phyloP scores from a whole-genome alignment of 2,797 vertebrate genomes.

The Bovichtus diacanthus region DNA sequence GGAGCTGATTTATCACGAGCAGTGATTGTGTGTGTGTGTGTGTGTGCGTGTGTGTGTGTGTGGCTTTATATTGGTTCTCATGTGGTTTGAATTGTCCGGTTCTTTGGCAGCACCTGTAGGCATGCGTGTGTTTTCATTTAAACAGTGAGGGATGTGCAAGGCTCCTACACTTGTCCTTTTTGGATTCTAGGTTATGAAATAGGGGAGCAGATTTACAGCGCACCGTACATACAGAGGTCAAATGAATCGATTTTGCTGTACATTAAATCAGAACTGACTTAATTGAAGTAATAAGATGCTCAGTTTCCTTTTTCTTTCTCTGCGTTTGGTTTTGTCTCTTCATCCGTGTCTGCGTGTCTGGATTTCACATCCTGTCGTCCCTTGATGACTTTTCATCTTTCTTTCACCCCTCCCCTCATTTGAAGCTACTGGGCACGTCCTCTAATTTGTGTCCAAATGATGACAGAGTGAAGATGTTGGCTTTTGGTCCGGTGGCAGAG shows the following conservation, averaged over 20 bases:
- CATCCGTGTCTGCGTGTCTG: slow-evolving; percentile 14
- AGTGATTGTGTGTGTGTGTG: slow-evolving; percentile 4
- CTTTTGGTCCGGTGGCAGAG: slow-evolving; percentile 48
- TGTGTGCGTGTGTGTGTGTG: slow-evolving; percentile 8
- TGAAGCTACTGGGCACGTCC: slow-evolving; percentile 33
- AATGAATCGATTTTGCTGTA: background rate
- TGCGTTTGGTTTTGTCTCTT: background rate
- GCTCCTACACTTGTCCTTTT: slow-evolving; percentile 42
- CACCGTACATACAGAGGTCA: background rate
- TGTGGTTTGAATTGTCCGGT: slow-evolving; percentile 69
- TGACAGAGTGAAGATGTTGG: slow-evolving; percentile 62
- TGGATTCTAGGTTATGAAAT: slow-evolving; percentile 3
- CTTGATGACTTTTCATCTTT: slow-evolving; percentile 20
- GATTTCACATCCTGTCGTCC: slow-evolving; percentile 31
- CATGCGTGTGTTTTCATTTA: slow-evolving; percentile 61
- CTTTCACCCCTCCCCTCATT: slow-evolving; percentile 23
- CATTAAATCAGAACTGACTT: background rate
- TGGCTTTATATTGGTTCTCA: slow-evolving; percentile 49
- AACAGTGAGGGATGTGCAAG: slow-evolving; percentile 38
- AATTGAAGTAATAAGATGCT: background rate
- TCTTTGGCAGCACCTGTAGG: slow-evolving; percentile 59
- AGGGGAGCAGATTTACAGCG: slow-evolving; percentile 6
- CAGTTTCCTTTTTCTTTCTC: background rate
- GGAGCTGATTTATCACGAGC: slow-evolving; percentile 64
- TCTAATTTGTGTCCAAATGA: slow-evolving; percentile 64